These are phyloP conservation scores for Benitochromis conjunctus DNA, from an alignment of 2,113 vertebrate genomes.

Conservation along the genomic window DNA sequence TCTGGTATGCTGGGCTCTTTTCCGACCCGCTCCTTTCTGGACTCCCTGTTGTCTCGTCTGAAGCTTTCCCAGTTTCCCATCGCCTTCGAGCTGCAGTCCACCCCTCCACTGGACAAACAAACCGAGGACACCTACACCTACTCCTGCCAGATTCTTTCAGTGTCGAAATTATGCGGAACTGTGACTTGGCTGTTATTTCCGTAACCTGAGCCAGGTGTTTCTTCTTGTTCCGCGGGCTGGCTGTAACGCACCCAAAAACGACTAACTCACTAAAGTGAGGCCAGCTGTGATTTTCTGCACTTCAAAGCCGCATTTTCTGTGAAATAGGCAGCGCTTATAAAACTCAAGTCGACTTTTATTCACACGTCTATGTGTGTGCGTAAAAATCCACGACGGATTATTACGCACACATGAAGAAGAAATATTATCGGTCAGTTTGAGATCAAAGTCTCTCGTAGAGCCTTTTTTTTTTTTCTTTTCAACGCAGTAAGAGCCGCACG, in stretches of 20 bases:
- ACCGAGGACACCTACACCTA: fast-evolving
- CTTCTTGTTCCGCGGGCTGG: neutral
- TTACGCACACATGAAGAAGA: neutral
- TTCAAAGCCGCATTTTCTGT: neutral
- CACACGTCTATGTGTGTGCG: neutral
- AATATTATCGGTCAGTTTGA: neutral
- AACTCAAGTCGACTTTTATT: neutral
- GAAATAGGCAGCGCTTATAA: neutral
- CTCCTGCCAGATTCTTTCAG: neutral
- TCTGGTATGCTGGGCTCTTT: neutral
- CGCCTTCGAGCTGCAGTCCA: neutral
- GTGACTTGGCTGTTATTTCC: slow-evolving; percentile 23
- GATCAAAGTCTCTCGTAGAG: fast-evolving
- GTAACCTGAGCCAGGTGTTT: slow-evolving; percentile 45
- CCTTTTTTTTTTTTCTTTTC: neutral
- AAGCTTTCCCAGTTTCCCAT: slow-evolving; percentile 44
- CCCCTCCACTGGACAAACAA: neutral
- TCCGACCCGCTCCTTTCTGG: neutral
- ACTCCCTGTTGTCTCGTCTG: neutral
- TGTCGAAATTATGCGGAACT: neutral
- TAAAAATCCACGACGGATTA: fast-evolving
- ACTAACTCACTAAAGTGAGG: neutral
- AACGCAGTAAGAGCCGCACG: neutral
- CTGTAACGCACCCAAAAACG: neutral
- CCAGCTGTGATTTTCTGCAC: neutral